Base-by-base conservation (phyloP, 2,113 vertebrate genomes). In the Calcarius ornatus region DNA sequence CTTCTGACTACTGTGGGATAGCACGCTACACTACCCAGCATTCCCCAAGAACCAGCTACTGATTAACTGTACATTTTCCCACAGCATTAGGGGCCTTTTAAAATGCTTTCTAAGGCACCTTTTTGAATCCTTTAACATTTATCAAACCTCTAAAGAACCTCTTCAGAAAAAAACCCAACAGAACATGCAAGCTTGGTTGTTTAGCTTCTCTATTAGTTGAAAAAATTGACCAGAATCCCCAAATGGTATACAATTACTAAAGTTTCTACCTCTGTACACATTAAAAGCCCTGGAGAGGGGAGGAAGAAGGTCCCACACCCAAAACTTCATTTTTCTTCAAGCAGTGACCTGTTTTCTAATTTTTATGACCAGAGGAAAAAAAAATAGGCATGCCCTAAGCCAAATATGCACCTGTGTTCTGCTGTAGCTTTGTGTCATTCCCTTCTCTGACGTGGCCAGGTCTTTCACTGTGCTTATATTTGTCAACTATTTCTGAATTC, bases 91-190 rank as follows among this genome's bases (percentile, higher is more conserved):
- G 50, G 53, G 21, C 23, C 42, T 81, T 92, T 71, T 10, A 38
- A 82, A 89, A 79, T 37, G 6, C 25, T 81, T 91, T 78, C 69
- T 84, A 76, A 28, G 42, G 53, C 7, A 30, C 3, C 42, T 78
- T 21, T 54, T 48, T 4, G 2, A 59, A 37, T 68, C 3, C 31
- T 54, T 78, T 75, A 64, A 40, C 15, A 61, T 71, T 71, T 78
- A 82, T 51, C 23, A 81, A 70, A 76, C 71, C 47, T 78, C 22
- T 21, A 48, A 71, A 82, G 10, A 84, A 56, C 9, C 71, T 80
- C 11, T 50, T 9, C 0, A 0, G 30, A 5, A 19, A 20, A 40
- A 60, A 31, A 37, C 1, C 3, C 6, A 40, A 28, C 15, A 61
- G 27, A 65, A 69, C 4, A 27, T 51, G 10, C 12, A 63, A 53